Evolutionary conservation across 2,113 vertebrate species (phyloP).

Genomic region (Eudyptes chrysolophus): DNA sequence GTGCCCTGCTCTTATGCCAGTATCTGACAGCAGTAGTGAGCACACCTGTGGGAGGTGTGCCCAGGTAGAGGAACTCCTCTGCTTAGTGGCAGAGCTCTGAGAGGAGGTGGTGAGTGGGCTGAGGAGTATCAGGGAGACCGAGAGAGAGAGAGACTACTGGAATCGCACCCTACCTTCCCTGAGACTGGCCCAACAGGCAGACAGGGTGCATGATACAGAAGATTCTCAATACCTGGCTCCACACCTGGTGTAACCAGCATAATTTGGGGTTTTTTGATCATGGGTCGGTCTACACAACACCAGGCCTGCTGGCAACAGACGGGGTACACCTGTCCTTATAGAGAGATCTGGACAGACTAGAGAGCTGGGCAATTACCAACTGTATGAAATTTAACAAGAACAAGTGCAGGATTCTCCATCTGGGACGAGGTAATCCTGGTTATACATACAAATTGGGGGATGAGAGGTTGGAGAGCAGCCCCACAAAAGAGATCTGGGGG

Average conservation of each 20-base stretch:
- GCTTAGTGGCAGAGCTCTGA: neutral
- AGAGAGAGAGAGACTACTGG: too few relatives aligned
- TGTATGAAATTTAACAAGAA: rapidly evolving
- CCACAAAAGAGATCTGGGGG: rapidly evolving
- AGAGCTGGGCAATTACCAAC: neutral
- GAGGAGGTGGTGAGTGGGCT: neutral
- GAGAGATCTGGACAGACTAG: neutral
- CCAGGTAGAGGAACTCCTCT: neutral
- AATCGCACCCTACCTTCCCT: neutral
- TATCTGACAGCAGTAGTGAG: neutral
- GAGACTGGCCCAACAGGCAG: too few relatives aligned
- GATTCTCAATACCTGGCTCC: neutral
- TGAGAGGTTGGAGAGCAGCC: neutral
- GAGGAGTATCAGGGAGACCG: neutral
- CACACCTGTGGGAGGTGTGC: neutral
- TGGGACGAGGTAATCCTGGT: too few relatives aligned
- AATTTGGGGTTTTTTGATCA: neutral
- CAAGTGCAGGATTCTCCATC: neutral
- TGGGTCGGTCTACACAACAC: neutral
- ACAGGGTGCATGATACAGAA: neutral
- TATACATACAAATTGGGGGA: neutral
- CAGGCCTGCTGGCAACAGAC: neutral
- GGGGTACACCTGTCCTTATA: neutral
- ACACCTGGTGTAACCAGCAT: neutral
- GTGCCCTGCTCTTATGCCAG: neutral